phyloP scores from a whole-genome alignment of 2,113 vertebrate species.

The Eclectus roratus region DNA sequence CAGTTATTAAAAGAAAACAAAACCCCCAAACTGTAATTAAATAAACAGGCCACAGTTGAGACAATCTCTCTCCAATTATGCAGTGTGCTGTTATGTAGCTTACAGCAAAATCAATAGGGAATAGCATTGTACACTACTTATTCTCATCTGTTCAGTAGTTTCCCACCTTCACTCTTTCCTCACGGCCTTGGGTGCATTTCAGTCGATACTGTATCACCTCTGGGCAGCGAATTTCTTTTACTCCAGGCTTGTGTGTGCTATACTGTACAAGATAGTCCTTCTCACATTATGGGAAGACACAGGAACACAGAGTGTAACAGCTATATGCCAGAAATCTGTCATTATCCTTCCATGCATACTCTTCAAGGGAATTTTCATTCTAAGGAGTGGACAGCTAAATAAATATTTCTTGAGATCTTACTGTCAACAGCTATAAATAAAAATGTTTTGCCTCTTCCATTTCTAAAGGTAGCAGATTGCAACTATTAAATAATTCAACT shows the following conservation, averaged over 20 bases:
- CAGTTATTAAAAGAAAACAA: neutral
- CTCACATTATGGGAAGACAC: neutral
- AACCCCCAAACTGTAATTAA: neutral
- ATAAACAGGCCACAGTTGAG: neutral
- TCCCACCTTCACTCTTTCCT: neutral
- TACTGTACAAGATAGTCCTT: neutral
- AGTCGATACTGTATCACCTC: neutral
- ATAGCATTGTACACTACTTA: neutral
- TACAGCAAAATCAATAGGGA: neutral
- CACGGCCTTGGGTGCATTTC: fast-evolving
- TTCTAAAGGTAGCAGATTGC: neutral
- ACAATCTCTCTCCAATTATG: neutral
- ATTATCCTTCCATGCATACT: neutral
- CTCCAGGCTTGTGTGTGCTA: neutral
- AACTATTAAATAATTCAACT: neutral
- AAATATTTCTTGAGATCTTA: neutral
- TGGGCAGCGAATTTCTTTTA: neutral
- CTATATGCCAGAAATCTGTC: neutral
- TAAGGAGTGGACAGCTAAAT: neutral
- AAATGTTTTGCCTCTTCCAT: neutral
- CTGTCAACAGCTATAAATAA: neutral
- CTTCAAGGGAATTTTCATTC: neutral
- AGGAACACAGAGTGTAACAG: neutral
- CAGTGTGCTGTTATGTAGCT: neutral
- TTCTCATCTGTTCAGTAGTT: neutral